Conservation (phyloP, 1,140 invertebrate genomes). For the Sesamia nonagrioides region DNA sequence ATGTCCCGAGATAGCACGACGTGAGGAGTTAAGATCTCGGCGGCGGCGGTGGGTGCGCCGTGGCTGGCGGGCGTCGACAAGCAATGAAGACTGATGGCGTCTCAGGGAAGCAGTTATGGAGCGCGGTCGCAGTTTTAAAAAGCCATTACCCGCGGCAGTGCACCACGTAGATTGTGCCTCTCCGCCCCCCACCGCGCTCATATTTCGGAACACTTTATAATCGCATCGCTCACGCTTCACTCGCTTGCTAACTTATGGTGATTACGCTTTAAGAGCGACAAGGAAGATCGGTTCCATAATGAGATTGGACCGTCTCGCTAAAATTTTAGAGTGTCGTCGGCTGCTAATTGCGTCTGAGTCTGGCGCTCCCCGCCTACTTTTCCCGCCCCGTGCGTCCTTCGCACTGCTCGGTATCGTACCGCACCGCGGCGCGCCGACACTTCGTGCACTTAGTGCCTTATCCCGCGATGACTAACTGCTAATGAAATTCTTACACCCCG, state of each 20-base stretch:
- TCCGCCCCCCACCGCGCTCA: conserved; percentile 72
- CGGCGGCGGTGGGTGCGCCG: conserved; percentile 52
- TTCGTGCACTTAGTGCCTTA: conserved; percentile 53
- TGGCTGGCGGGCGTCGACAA: conserved; percentile 76
- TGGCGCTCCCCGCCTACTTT: conserved; percentile 28
- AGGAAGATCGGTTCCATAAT: conserved; percentile 86
- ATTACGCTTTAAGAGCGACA: conserved; percentile 86
- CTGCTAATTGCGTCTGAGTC: conserved; percentile 81
- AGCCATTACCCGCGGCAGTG: conserved; percentile 85
- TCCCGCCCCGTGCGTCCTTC: neutral
- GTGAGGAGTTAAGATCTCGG: conserved; percentile 82
- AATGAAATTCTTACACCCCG: conserved; percentile 47
- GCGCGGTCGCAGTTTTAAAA: conserved; percentile 87
- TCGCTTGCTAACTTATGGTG: conserved; percentile 86
- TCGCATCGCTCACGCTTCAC: conserved; percentile 86
- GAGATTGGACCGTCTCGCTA: conserved; percentile 85
- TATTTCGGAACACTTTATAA: conserved; percentile 87
- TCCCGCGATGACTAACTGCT: conserved; percentile 55
- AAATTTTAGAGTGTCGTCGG: conserved; percentile 85
- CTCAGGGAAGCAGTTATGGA: conserved; percentile 83
- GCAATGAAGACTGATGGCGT: conserved; percentile 87
- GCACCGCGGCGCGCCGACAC: conserved; percentile 15
- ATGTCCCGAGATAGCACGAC: conserved; percentile 75
- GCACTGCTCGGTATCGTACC: neutral
- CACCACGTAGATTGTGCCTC: conserved; percentile 81